phyloP scores from a whole-genome alignment of 2,888 invertebrate genomes.

The Caenorhabditis becei region DNA sequence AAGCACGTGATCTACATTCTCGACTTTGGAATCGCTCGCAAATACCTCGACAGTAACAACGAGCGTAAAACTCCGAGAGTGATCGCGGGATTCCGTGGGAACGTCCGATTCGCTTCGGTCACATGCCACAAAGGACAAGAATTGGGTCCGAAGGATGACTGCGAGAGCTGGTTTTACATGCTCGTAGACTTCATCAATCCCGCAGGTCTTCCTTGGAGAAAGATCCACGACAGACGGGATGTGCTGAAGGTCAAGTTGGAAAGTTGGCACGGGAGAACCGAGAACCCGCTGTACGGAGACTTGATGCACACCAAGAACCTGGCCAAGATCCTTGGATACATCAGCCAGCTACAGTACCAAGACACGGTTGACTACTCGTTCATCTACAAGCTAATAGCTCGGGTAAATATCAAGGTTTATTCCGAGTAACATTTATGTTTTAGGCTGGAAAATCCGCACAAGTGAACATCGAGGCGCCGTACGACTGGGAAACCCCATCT shows the following conservation, averaged over 20 bases:
- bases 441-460: too few species aligned
- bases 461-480: too few species aligned
- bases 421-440: too few species aligned
- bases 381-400: conserved; percentile 62
- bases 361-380: conserved; percentile 60
- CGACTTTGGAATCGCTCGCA: conserved; percentile 78
- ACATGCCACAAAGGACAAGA: conserved; percentile 69
- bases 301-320: too few species aligned
- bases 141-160: conserved; percentile 69
- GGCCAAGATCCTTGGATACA: conserved; percentile 70
- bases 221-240: too few species aligned
- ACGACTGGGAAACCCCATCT: too few species aligned
- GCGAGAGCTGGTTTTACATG: conserved; percentile 75
- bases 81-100: conserved; percentile 73
- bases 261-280: too few species aligned
- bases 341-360: not conserved
- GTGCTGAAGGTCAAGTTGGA: too few species aligned
- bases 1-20: conserved; percentile 73
- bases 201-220: conserved; percentile 21
- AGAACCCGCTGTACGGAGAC: too few species aligned
- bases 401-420: conserved; percentile 52
- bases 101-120: conserved; percentile 77
- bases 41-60: conserved; percentile 67
- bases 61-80: conserved; percentile 69
- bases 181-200: conserved; percentile 63